Evolutionary conservation across 2,797 vertebrate genomes (phyloP), one percentile per base, ranked within the genome.

Genomic region (Galagoides demidoff): DNA sequence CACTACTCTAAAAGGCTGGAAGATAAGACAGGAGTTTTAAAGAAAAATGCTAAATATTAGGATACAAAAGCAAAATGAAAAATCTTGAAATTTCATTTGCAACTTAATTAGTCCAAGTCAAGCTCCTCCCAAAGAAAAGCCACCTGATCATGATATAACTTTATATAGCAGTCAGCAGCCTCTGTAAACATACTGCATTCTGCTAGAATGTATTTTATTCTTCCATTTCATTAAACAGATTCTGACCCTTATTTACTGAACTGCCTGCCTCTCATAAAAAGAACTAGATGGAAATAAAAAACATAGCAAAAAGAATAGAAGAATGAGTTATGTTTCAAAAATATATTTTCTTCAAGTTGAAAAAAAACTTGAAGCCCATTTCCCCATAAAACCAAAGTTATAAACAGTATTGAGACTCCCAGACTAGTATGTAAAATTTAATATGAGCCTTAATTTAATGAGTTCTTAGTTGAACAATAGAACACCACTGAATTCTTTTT

Each of bases 1-100:
- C 39, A 68, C 23, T 13, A 64, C 13, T 78, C 7, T 64, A 95
- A 73, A 84, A 39, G 43, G 11, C 43, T 5, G 61, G 27, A 68
- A 81, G 22, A 87, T 73, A 71, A 23, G 57, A 68, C 34, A 92
- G 22, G 25, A 45, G 23, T 94, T 91, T 81, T 34, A 34, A 95
- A 94, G 74, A 55, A 78, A 97, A 95, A 94, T 59, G 55, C 25
- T 73, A 83, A 90, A 13, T 17, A 96, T 34, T 37, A 76, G 89
- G 92, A n/a, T n/a, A 70, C n/a, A 97, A 27, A 89, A 96, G 87
- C 9, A 71, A 55, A 92, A 79, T 66, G 34, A 77, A 95, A 93
- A 94, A 9, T 11, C 45, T 59, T 63, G 9, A 85, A 63, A 95
- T 94, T 27, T 16, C 39, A 97, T 78, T 66, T 88, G 73, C 34